Percentiles rank a stretch among this genome's conserved stretches.
Conservation (phyloP, 2,888 invertebrate species). For the Autographa gamma region DNA sequence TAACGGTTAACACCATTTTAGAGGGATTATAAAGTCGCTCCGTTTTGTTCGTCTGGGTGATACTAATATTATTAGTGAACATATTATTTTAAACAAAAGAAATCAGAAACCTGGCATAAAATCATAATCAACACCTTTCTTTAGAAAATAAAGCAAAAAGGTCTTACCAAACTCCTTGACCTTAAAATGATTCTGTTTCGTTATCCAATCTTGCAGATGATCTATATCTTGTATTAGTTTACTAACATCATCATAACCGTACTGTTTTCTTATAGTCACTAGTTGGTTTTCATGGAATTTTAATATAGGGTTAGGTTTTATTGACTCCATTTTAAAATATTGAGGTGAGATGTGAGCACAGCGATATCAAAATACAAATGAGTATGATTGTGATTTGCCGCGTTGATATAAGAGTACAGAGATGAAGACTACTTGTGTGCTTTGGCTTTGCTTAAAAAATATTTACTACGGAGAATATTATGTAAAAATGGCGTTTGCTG, state of each 20-base stretch:
- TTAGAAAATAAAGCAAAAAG: neutral
- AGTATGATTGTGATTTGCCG: neutral
- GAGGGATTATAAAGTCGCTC: too few species aligned
- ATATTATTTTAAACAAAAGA: too few species aligned
- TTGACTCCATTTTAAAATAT: constrained; percentile 6
- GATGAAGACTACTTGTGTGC: neutral
- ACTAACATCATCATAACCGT: constrained; percentile 42
- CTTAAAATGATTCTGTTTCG: constrained; percentile 50
- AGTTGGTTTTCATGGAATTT: constrained; percentile 47
- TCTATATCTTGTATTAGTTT: constrained; percentile 49
- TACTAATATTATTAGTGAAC: too few species aligned
- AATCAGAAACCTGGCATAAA: too few species aligned
- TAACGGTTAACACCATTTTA: too few species aligned
- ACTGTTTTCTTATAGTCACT: constrained; percentile 40
- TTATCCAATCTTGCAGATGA: constrained; percentile 50
- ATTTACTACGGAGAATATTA: too few species aligned
- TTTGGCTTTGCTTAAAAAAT: neutral
- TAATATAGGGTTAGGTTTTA: constrained; percentile 14
- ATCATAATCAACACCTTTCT: too few species aligned
- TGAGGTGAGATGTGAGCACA: neutral
- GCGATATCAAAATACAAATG: neutral
- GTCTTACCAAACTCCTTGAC: constrained; percentile 45
- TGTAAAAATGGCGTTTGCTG: too few species aligned
- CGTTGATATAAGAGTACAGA: neutral
- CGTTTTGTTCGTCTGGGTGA: too few species aligned